Evolutionary conservation across 2,797 vertebrate genomes (phyloP).

Genomic region (Phataginus tricuspis): DNA sequence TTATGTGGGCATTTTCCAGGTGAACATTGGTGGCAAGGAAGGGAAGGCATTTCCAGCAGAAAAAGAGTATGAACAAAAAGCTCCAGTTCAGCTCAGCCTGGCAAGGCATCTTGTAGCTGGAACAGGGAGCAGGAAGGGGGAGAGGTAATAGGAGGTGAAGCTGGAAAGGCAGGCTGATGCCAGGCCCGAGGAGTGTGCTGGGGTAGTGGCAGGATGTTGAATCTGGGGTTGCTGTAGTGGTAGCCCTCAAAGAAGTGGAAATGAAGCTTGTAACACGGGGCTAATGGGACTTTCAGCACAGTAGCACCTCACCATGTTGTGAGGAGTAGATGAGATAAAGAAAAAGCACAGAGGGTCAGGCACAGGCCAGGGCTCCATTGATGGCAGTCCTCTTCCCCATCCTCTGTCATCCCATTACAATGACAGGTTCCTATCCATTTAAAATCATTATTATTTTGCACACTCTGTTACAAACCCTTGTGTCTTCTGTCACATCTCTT

Average conservation of each 20-base stretch:
- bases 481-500: neutral
- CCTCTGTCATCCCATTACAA: neutral
- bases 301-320: neutral
- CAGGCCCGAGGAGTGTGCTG: neutral
- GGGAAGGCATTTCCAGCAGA: neutral
- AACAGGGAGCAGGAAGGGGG: neutral
- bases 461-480: neutral
- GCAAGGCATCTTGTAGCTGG: neutral
- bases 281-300: neutral
- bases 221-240: neutral
- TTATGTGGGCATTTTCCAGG: neutral
- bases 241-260: neutral
- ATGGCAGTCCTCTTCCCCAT: neutral
- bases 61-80: neutral
- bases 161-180: neutral
- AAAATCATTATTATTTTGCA: neutral
- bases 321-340: neutral
- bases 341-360: neutral
- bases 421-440: neutral
- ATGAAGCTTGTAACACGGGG: neutral
- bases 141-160: neutral
- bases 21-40: neutral
- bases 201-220: neutral
- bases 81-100: neutral
- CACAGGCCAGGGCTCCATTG: neutral